Conservation (phyloP, 53 echinoderm and acorn worm species). For the Crossaster papposus region DNA sequence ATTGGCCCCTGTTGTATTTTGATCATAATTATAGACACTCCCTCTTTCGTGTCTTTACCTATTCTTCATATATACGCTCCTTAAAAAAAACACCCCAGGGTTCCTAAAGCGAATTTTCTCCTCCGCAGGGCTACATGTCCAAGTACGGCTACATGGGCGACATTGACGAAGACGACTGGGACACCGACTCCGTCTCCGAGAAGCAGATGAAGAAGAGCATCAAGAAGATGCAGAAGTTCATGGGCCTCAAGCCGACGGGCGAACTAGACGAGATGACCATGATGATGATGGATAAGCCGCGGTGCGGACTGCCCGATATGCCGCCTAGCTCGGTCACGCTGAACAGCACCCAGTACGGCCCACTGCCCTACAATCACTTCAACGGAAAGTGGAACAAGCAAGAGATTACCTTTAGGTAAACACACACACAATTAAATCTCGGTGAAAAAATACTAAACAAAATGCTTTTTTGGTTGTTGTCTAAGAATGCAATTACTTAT, state of each 20-base stretch:
- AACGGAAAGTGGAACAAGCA: slow-evolving; percentile 63
- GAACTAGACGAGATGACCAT: slow-evolving; percentile 71
- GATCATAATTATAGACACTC: too few relatives aligned
- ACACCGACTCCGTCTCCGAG: neutral
- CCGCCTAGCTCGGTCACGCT: neutral
- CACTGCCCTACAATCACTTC: slow-evolving; percentile 41
- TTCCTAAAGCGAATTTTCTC: neutral
- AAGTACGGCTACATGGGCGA: slow-evolving; percentile 63
- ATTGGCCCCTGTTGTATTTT: too few relatives aligned
- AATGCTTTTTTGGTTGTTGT: neutral
- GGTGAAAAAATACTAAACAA: neutral
- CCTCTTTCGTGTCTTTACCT: too few relatives aligned
- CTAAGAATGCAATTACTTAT: neutral
- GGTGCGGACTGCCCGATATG: slow-evolving; percentile 75
- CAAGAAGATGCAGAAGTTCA: slow-evolving; percentile 70
- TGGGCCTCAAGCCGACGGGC: slow-evolving; percentile 63
- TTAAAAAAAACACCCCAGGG: too few relatives aligned
- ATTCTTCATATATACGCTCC: too few relatives aligned
- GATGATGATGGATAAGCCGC: slow-evolving; percentile 70
- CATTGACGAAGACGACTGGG: slow-evolving; percentile 37
- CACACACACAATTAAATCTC: neutral
- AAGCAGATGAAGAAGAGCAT: slow-evolving; percentile 48
- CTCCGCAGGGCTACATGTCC: slow-evolving; percentile 60
- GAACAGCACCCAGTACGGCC: neutral
- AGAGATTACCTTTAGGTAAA: slow-evolving; percentile 73